Evolutionary conservation across 2,888 invertebrate genomes (phyloP), one percentile per base, ranked within the genome.

Genomic region (Leptura quadrifasciata): DNA sequence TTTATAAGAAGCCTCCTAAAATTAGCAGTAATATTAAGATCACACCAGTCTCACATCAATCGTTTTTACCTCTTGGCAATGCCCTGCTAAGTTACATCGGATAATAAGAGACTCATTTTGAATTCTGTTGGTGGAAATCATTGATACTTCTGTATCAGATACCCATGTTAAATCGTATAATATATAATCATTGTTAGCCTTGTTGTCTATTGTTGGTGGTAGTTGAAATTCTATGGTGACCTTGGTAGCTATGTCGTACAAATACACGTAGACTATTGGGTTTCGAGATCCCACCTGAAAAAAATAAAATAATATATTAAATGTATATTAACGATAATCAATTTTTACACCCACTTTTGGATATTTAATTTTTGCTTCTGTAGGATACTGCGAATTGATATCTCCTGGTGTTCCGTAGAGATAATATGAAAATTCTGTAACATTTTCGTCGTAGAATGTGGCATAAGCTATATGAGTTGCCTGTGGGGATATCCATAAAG

Each of bases 401-500:
- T 91, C 89, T 0, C 91, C 91, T 0, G 93, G 91, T 21, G 91
- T 89, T 0, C 95, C 95, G 82, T 96, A 96, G 64, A 92, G 88
- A 31, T 92, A 91, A 84, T 93, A 95, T 17, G 90, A 90, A 39
- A 93, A 93, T 0, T 93, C 92, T 78, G 91, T 90, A 0, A 96
- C 95, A 0, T 90, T 80, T 27, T 92, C 92, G 87, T 97, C 97
- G 84, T 96, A 92, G 86, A 96, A 96, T n/a, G 94, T 93, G 2
- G 94, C 95, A 86, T 93, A 98, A 0, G 96, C 96, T 79, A 98
- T 88, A 85, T 93, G 92, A 6, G 90, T 91, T 27, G 96, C 96
- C 83, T 94, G 92, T 0, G 93, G 92, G 0, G 97, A 96, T 90
- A 97, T 96, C 97, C 97, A 98, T 58, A 97, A 88, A 0, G 98